Evolutionary conservation across 2,113 vertebrate genomes (phyloP).

Genomic region (Telmatochromis brachygnathus): DNA sequence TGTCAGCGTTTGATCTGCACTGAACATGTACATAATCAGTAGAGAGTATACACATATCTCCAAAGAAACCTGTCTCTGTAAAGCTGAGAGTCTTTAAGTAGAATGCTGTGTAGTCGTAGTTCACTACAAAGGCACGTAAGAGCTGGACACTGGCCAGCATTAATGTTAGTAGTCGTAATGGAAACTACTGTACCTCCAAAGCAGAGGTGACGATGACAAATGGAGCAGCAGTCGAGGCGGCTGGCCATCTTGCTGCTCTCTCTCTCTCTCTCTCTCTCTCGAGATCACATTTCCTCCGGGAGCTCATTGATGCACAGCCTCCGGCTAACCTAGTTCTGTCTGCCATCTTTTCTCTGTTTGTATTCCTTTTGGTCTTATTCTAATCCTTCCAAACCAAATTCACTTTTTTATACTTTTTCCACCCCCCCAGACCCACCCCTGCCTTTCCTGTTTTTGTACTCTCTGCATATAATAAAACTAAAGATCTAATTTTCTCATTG

Average conservation of each 20-base stretch:
- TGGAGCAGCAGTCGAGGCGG: background rate
- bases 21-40: background rate
- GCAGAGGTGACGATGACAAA: constrained; percentile 35
- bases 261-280: background rate
- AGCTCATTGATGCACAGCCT: constrained; percentile 7
- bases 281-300: constrained; percentile 1
- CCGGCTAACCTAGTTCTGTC: constrained; percentile 12
- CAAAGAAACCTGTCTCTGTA: background rate
- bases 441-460: background rate
- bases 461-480: background rate
- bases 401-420: background rate
- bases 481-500: background rate
- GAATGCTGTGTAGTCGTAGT: background rate
- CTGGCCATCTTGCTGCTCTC: background rate
- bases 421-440: background rate
- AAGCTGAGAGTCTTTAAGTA: background rate
- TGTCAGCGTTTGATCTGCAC: background rate
- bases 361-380: background rate
- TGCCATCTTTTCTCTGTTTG: background rate
- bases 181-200: constrained; percentile 16
- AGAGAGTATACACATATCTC: background rate
- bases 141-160: background rate
- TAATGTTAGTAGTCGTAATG: constrained; percentile 2
- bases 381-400: background rate
- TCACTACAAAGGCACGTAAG: background rate